phyloP scores from a whole-genome alignment of 1,140 invertebrate species.

The Oryctes rhinoceros region DNA sequence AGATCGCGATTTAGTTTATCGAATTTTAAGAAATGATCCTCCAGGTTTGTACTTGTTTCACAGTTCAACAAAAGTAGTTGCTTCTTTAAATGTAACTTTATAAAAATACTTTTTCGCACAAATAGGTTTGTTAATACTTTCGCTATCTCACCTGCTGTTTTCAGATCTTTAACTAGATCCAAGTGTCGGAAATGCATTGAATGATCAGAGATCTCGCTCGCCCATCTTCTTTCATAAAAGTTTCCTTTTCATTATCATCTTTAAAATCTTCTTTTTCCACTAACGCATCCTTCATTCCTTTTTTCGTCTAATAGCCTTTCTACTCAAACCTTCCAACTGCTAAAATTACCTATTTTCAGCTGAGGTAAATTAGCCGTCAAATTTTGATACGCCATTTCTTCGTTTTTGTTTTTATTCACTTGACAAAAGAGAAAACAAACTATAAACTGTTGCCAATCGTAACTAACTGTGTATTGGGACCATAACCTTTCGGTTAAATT shows the following conservation, averaged over 20 bases:
- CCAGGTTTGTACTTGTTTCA: conserved; percentile 40
- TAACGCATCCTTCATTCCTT: conserved; percentile 14
- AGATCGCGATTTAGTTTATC: conserved; percentile 43
- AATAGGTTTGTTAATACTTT: conserved; percentile 44
- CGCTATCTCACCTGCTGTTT: conserved; percentile 44
- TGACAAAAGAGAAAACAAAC: too few species aligned
- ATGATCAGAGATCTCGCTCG: conserved; percentile 32
- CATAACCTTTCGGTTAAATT: too few species aligned
- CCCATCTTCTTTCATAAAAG: conserved; percentile 22
- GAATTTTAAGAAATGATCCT: conserved; percentile 44
- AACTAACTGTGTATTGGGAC: too few species aligned
- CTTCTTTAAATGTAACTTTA: conserved; percentile 44
- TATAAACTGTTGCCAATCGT: too few species aligned
- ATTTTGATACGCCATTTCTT: too few species aligned
- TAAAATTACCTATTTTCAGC: too few species aligned
- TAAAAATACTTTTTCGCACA: conserved; percentile 47
- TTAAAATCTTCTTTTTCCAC: conserved; percentile 7
- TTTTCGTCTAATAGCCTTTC: conserved; percentile 20
- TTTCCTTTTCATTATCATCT: conserved; percentile 4
- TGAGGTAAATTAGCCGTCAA: too few species aligned
- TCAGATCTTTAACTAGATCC: conserved; percentile 44
- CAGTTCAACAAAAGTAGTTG: conserved; percentile 46
- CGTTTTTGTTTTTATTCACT: too few species aligned
- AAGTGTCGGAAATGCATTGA: conserved; percentile 28
- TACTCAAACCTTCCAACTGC: too few species aligned